Conservation (phyloP, 2,113 vertebrate species). For the Picathartes gymnocephalus region DNA sequence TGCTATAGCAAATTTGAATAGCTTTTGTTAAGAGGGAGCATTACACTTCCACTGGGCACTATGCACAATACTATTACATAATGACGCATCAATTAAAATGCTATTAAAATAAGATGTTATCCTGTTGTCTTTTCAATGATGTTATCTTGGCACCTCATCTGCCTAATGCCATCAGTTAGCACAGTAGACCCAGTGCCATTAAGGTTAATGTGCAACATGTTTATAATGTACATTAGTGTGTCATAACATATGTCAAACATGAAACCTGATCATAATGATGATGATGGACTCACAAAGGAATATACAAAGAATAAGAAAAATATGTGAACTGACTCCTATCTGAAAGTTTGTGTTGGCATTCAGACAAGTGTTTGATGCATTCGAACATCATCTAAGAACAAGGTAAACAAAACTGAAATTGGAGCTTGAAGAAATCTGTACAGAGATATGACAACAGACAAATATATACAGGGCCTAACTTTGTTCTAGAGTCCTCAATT, state of each 20-base stretch:
- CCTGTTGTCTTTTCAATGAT: constrained; percentile 63
- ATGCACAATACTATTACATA: constrained; percentile 20
- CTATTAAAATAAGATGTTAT: constrained; percentile 62
- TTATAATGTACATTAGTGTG: background rate
- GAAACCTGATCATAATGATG: constrained; percentile 13
- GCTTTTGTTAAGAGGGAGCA: background rate
- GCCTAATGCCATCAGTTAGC: constrained; percentile 39
- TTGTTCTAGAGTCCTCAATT: background rate
- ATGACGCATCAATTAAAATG: constrained; percentile 67
- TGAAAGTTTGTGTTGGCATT: background rate
- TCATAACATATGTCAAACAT: constrained; percentile 46
- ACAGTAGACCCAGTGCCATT: constrained; percentile 17
- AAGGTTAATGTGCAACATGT: constrained; percentile 57
- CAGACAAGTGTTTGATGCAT: background rate
- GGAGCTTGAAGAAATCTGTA: background rate
- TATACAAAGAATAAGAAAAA: background rate
- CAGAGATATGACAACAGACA: background rate
- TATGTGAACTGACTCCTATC: background rate
- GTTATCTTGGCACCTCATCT: constrained; percentile 33
- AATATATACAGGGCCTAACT: background rate
- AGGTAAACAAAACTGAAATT: background rate
- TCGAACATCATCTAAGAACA: background rate
- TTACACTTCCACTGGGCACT: constrained; percentile 38
- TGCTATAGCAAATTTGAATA: background rate
- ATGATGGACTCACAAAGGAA: constrained; percentile 21